Evolutionary conservation across 2,888 invertebrate genomes (phyloP), one percentile per base, ranked within the genome.

Genomic region (Phlogophora meticulosa): DNA sequence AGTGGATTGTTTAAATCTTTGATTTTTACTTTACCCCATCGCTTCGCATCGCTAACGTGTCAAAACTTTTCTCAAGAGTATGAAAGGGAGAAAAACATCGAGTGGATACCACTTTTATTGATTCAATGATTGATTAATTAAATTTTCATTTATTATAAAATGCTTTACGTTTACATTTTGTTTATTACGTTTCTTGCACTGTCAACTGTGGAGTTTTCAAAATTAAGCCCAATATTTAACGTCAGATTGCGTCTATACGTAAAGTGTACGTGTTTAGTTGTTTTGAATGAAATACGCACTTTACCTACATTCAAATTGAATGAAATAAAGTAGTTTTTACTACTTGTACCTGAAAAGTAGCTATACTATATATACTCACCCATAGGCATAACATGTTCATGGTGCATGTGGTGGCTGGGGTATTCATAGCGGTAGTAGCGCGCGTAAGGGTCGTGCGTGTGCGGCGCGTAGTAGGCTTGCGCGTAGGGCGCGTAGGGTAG

Each of bases 401-500:
- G 94, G 74, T 92, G 93, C 87, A 91, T 84, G 80, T 93, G 93
- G 83, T 93, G 93, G 77, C 87, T 78, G 78, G 92, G 91, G 83
- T 94, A 94, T 82, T 94, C 93, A 88, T 93, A 94, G 87, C 94
- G 94, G 86, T 94, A 94, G 89, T 94, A 94, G 78, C 94, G 93
- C 79, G 90, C 90, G 87, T 94, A 94, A 69, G 94, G 94, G 80
- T 95, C 94, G 85, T 94, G 94, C 89, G 91, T 89, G 87, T 90
- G 91, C 87, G 90, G 87, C 87, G 92, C 90, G 86, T 93, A 93
- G 86, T 88, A 89, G 60, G 77, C 84, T 80, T 88, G 89, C 78
- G 88, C 87, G 84, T 89, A 91, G 76, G 88, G 88, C 85, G 89
- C 86, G 83, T 88, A 88, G 64, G 88, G 87, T 82, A 86, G 75